Evolutionary conservation across 2,797 vertebrate species (phyloP).

Genomic region (Crotalus adamanteus): DNA sequence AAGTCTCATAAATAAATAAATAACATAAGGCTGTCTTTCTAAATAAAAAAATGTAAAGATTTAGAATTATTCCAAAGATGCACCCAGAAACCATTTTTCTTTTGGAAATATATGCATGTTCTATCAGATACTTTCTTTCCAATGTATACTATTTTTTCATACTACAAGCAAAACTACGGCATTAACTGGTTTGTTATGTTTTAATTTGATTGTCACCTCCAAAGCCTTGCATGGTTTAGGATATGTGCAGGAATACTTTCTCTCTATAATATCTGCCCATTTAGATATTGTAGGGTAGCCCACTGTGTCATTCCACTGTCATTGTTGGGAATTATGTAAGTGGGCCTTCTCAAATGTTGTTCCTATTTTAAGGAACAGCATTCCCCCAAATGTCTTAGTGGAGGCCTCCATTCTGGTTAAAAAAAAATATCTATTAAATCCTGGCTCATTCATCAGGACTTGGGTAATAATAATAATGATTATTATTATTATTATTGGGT

Average conservation of each 20-base stretch:
- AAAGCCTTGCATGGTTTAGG: background rate
- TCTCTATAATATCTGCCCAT: background rate
- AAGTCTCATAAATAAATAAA: too few relatives aligned
- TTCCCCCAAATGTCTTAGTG: background rate
- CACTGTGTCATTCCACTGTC: background rate
- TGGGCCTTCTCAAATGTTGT: background rate
- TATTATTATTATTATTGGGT: background rate
- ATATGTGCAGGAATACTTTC: background rate
- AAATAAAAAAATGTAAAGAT: background rate
- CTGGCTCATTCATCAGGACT: background rate
- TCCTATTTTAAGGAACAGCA: background rate
- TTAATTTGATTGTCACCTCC: background rate
- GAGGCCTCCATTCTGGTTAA: background rate
- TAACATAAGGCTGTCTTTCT: background rate
- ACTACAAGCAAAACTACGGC: background rate
- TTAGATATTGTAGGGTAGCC: background rate
- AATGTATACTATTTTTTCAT: background rate
- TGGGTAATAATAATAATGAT: background rate
- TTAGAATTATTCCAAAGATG: background rate
- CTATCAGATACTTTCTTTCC: background rate
- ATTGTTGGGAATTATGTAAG: background rate
- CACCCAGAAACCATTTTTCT: background rate
- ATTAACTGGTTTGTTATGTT: background rate
- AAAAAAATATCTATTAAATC: background rate
- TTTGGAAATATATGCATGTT: background rate